Evolutionary conservation across 2,113 vertebrate genomes (phyloP).

Genomic region (Pimephales promelas): DNA sequence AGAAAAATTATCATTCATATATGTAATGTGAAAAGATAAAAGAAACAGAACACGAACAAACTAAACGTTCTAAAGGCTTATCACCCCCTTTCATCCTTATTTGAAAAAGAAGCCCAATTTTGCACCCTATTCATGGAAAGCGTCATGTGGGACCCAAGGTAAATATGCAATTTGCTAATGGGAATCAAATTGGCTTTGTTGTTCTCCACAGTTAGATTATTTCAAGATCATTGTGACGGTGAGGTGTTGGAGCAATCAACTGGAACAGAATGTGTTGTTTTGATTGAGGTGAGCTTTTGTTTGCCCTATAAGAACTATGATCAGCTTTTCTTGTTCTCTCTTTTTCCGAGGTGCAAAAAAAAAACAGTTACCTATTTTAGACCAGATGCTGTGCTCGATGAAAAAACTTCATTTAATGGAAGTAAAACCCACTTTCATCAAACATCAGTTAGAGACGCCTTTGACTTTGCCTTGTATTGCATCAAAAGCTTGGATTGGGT

Average conservation of each 20-base stretch:
- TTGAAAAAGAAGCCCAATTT: not conserved
- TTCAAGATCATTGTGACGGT: not conserved
- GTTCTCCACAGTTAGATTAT: not conserved
- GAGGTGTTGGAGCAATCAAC: not conserved
- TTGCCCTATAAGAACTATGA: conserved; percentile 3
- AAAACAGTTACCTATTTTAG: not conserved
- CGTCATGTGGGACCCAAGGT: not conserved
- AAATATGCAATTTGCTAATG: conserved; percentile 1
- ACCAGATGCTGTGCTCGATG: not conserved
- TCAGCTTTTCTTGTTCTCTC: not conserved
- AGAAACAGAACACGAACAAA: not conserved
- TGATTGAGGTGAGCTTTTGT: not conserved
- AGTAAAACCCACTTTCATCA: conserved; percentile 6
- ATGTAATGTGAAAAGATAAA: not conserved
- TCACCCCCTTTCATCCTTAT: too few relatives aligned
- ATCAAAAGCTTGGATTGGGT: not conserved
- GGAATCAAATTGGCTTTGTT: not conserved
- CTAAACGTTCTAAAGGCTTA: not conserved
- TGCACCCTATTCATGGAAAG: not conserved
- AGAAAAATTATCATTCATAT: not conserved
- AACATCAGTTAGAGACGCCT: conserved; percentile 1
- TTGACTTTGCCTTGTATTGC: not conserved
- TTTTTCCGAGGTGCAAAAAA: not conserved
- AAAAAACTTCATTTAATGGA: not conserved
- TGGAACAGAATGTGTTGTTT: not conserved